These are phyloP conservation scores for Tragopan temminckii DNA, from an alignment of 2,797 vertebrate genomes.

Conservation along the genomic window DNA sequence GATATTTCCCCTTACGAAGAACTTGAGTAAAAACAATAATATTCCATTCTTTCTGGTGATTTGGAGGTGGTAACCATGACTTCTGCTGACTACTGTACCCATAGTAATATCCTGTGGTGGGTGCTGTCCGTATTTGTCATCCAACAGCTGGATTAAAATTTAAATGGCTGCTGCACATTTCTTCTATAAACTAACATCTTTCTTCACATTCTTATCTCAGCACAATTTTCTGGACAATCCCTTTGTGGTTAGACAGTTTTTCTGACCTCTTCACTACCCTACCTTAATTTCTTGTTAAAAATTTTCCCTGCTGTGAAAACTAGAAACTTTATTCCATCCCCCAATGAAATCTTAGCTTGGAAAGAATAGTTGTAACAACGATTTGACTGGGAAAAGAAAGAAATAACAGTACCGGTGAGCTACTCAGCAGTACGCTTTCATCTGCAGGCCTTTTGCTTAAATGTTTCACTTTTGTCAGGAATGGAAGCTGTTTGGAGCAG, in stretches of 20 bases:
- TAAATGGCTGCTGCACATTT: background rate
- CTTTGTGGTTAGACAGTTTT: background rate
- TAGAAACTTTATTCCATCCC: slow-evolving; percentile 56
- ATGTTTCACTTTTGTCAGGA: background rate
- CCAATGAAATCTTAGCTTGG: slow-evolving; percentile 52
- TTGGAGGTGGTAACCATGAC: background rate
- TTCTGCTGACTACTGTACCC: background rate
- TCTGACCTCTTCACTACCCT: slow-evolving; percentile 36
- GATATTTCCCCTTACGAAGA: background rate
- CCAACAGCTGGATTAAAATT: background rate
- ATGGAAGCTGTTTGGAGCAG: background rate
- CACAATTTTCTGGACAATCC: background rate
- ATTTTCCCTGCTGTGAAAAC: slow-evolving; percentile 46
- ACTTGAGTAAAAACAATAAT: background rate
- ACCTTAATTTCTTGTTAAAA: slow-evolving; percentile 48
- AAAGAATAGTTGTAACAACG: slow-evolving; percentile 59
- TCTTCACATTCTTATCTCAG: background rate
- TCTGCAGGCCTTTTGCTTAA: background rate
- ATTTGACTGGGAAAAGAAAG: slow-evolving; percentile 44
- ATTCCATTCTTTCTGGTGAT: background rate
- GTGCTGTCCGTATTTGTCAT: fast-evolving
- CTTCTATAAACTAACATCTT: background rate
- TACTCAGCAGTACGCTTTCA: background rate
- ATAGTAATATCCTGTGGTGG: background rate
- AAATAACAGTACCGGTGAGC: background rate